Evolutionary conservation across 2,888 invertebrate species (phyloP).

Genomic region (Teinopalpus imperialis): DNA sequence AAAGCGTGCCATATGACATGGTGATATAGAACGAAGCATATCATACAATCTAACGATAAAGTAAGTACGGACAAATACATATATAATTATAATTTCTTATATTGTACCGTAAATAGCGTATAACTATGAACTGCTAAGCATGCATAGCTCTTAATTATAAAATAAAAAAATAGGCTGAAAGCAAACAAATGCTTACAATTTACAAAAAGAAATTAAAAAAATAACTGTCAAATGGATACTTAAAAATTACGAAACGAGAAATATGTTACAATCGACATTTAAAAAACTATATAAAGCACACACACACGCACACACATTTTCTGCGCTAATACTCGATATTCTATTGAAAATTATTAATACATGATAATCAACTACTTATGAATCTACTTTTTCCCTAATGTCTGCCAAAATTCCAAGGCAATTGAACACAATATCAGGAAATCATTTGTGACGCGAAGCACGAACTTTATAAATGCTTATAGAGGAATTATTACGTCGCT

Average conservation of each 20-base stretch:
- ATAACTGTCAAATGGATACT: conserved; percentile 42
- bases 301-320: conserved; percentile 49
- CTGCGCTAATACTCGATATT: conserved; percentile 22
- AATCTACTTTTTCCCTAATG: conserved; percentile 27
- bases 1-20: conserved; percentile 76
- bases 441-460: conserved; percentile 20
- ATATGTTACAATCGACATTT: conserved; percentile 35
- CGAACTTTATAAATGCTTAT: conserved; percentile 1
- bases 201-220: conserved; percentile 62
- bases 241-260: conserved; percentile 42
- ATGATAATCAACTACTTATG: conserved; percentile 20
- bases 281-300: conserved; percentile 45
- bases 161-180: conserved; percentile 61
- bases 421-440: neutral
- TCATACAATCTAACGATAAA: conserved; percentile 68
- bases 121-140: conserved; percentile 79
- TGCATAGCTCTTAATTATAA: conserved; percentile 71
- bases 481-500: conserved; percentile 2
- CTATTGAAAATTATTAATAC: conserved; percentile 26
- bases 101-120: conserved; percentile 66
- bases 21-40: conserved; percentile 62
- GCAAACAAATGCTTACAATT: conserved; percentile 83
- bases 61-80: conserved; percentile 79
- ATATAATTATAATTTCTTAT: conserved; percentile 59
- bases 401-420: conserved; percentile 21